Percentiles rank a stretch among this genome's conserved stretches.
Evolutionary conservation across 2,113 vertebrate species (phyloP).

Genomic region (Emydura subglobosa): DNA sequence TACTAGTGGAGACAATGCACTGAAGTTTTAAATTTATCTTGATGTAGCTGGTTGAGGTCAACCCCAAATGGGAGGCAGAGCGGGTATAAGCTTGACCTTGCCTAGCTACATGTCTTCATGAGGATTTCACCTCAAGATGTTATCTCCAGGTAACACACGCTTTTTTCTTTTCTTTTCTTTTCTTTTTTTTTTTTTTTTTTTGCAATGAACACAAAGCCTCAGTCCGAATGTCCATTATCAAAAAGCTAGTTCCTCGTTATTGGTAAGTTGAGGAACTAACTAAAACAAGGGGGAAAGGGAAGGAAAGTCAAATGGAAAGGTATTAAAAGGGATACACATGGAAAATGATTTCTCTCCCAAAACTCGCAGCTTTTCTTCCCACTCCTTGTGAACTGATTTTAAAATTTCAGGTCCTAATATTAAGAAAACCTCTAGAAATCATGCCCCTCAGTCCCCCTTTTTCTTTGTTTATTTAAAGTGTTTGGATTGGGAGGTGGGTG

Average conservation of each 20-base stretch:
- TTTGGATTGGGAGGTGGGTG: not conserved
- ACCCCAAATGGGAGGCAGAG: not conserved
- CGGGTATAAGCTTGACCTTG: not conserved
- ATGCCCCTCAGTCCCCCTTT: rapidly evolving
- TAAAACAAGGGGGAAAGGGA: not conserved
- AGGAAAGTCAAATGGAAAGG: not conserved
- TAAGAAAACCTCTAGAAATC: not conserved
- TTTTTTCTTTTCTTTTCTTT: not conserved
- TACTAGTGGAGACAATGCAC: not conserved
- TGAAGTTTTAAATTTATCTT: not conserved
- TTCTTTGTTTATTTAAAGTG: not conserved
- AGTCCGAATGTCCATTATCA: not conserved
- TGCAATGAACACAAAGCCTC: not conserved
- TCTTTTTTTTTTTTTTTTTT: not conserved
- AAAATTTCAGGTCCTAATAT: not conserved
- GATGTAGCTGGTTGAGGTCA: not conserved
- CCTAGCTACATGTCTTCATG: not conserved
- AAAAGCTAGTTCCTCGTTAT: not conserved
- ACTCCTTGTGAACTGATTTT: not conserved
- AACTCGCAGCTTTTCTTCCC: not conserved
- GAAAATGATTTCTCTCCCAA: not conserved
- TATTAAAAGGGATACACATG: not conserved
- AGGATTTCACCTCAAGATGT: not conserved
- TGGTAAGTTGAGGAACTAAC: not conserved
- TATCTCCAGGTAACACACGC: not conserved